Percentiles rank a stretch among this genome's conserved stretches.
phyloP scores from a whole-genome alignment of 2,113 vertebrate species.

The Sardina pilchardus region DNA sequence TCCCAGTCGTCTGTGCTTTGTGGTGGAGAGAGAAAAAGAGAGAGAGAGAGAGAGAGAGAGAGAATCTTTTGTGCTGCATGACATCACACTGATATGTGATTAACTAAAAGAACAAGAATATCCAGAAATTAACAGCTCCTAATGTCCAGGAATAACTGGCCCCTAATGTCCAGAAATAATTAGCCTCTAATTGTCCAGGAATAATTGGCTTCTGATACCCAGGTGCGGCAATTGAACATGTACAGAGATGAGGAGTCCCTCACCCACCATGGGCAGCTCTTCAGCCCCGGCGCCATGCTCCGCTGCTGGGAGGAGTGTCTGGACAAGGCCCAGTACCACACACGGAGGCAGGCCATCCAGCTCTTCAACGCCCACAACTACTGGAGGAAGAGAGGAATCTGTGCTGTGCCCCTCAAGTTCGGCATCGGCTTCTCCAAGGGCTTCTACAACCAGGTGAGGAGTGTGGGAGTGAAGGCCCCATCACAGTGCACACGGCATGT shows the following conservation, averaged over 20 bases:
- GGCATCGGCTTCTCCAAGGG: conserved; percentile 67
- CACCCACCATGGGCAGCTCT: conserved; percentile 70
- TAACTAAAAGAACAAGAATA: background rate
- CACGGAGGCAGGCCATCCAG: conserved; percentile 49
- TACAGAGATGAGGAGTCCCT: conserved; percentile 62
- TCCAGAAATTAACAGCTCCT: too few species aligned
- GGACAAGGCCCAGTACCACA: conserved; percentile 64
- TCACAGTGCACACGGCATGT: too few species aligned
- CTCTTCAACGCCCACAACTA: conserved; percentile 70
- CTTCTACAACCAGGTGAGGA: conserved; percentile 72
- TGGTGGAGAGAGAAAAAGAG: too few species aligned
- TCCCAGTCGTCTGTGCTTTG: background rate
- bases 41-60: too few species aligned
- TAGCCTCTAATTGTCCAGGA: too few species aligned
- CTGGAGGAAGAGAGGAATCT: conserved; percentile 76
- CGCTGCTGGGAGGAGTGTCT: conserved; percentile 75
- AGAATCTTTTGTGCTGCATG: too few species aligned
- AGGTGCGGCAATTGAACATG: conserved; percentile 76
- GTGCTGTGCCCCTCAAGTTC: conserved; percentile 72
- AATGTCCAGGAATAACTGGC: background rate
- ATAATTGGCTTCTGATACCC: background rate
- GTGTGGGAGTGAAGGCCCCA: too few species aligned
- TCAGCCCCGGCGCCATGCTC: conserved; percentile 63
- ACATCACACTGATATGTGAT: background rate
- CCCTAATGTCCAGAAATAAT: background rate